Evolutionary conservation across 2,113 vertebrate genomes (phyloP), one percentile per base, ranked within the genome.

Genomic region (Lota lota): DNA sequence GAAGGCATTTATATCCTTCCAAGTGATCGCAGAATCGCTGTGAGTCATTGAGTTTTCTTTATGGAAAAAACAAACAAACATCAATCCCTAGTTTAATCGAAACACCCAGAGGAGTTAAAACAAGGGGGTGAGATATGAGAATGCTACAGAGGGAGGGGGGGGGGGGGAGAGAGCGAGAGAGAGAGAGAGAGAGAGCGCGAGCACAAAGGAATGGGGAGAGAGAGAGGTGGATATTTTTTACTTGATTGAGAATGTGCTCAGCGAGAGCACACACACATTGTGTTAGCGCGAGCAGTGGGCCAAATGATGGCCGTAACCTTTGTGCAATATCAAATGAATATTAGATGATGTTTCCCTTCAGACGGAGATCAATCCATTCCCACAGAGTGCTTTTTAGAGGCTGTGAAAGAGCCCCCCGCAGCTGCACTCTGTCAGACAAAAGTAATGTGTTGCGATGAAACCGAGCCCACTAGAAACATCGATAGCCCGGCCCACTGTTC

Each of bases 311-410:
- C 68, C 63, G 82, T 82, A 89, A 87, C 84, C 85, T 68, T 75
- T 78, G 79, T 78, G 68, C 84, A 82, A 81, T 85, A 71, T 74
- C 78, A 82, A 85, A 92, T 92, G 88, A 92, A 92, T 92, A 90
- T 90, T 92, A 82, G 88, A 92, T 92, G 88, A 89, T 90, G 90
- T 90, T 91, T 91, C 75, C 66, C 83, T 81, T 87, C 80, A 82
- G 83, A 87, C 79, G 68, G 73, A 81, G 82, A 90, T 90, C 90
- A 87, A 88, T 90, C 88, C 83, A 78, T 76, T 79, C 81, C 85
- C 86, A 79, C 78, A 82, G 83, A 81, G 84, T 81, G 80, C 79
- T 80, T 88, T 87, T 84, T 72, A 79, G 70, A 79, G 77, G 79
- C 85, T 76, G 74, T 73, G 86, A 80, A 85, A 87, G 68, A 75